Evolutionary conservation across 1,140 invertebrate species (phyloP), one percentile per base, ranked within the genome.

Genomic region (Philopotamus ludificatus): DNA sequence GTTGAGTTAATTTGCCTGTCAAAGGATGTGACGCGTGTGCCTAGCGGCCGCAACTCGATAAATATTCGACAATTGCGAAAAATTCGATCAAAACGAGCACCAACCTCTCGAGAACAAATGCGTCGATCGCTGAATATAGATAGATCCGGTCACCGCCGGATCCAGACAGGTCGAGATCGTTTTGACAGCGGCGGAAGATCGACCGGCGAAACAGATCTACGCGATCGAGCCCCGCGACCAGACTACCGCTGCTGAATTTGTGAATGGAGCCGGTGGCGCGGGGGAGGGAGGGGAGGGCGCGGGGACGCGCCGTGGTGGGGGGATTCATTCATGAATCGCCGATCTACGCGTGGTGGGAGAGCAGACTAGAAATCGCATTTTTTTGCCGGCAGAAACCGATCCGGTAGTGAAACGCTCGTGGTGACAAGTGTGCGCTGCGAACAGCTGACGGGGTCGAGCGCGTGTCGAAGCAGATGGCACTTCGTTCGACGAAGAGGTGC

Each of bases 301-400:
- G 49, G 55, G 16, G 45, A 1, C n/a, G 60, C 16, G 7, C 25
- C 18, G 63, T 23, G 15, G 66, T 20, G 61, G 67, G 63, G 67
- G 60, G 10, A 62, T 69, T 69, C 67, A 69, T 69, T 69, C 67
- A 69, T 69, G 45, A 69, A 69, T 44, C 23, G 62, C 39, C 21
- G 25, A 45, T 50, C 57, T 45, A 28, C 54, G 45, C 55, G 61
- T 2, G 39, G 21, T 2, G 23, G 9, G 25, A 62, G 47, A 55
- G 61, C 47, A 25, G 15, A 49, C 25, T 47, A 47, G 59, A 44
- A 59, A 47, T 59, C 41, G 44, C 57, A 23, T 55, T 26, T 53
- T 16, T 53, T 45, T 45, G 44, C 44, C 8, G 44, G 7, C 44
- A 45, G 44, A 50, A 50, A 50, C 18, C 15, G 21, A 50, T 50